Evolutionary conservation across 2,797 vertebrate species (phyloP).

Genomic region (Anas bahamensis): DNA sequence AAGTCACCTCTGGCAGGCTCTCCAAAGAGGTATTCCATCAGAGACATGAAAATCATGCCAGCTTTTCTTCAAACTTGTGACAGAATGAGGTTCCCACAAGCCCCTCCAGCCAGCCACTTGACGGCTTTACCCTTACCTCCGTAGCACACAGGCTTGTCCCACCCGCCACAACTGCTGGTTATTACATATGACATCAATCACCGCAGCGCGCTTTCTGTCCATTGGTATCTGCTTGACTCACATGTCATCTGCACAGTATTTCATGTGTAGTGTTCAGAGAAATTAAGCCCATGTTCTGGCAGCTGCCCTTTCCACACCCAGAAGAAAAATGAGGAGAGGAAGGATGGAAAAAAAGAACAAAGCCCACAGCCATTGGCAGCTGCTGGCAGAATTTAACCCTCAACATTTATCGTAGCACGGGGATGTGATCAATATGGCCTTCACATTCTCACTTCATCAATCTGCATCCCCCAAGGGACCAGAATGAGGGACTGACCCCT

Average conservation of each 20-base stretch:
- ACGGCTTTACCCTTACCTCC: neutral
- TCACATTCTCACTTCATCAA: neutral
- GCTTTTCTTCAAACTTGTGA: neutral
- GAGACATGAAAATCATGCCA: neutral
- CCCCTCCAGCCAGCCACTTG: neutral
- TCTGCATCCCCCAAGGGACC: neutral
- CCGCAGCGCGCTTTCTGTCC: neutral
- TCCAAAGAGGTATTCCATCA: neutral
- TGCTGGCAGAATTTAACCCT: neutral
- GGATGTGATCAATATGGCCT: neutral
- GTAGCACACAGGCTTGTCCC: neutral
- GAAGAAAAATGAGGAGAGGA: neutral
- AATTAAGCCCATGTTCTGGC: neutral
- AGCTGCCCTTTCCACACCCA: neutral
- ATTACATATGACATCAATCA: neutral
- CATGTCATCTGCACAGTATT: neutral
- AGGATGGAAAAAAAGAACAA: neutral
- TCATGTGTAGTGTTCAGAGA: neutral
- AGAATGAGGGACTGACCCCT: neutral
- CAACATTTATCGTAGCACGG: fast-evolving
- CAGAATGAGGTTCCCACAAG: neutral
- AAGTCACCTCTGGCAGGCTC: neutral
- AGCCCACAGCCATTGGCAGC: neutral
- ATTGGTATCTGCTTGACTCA: neutral
- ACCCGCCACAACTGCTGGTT: neutral